phyloP scores from a whole-genome alignment of 2,113 vertebrate species.

The Strix aluco region DNA sequence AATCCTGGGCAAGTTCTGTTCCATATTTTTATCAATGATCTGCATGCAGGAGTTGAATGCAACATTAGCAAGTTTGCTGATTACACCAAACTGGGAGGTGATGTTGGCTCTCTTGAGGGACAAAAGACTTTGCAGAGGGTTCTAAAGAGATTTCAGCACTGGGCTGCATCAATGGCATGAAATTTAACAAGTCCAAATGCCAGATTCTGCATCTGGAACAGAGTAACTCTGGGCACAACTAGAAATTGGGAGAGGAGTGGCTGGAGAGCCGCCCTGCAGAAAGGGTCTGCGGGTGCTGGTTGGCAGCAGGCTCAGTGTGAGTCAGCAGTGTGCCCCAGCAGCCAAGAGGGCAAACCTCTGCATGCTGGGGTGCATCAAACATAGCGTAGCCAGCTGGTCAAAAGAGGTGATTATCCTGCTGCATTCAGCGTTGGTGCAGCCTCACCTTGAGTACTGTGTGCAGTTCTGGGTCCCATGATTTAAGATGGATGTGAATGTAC shows the following conservation, averaged over 20 bases:
- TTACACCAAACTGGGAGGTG: not conserved
- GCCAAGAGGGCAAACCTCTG: not conserved
- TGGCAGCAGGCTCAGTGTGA: not conserved
- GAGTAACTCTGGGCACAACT: not conserved
- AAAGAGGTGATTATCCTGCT: not conserved
- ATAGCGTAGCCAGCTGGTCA: rapidly evolving
- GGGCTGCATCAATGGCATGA: not conserved
- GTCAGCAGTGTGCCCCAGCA: not conserved
- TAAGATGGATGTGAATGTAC: not conserved
- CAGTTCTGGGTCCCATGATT: not conserved
- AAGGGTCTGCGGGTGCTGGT: not conserved
- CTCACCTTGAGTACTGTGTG: not conserved
- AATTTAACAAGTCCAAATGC: not conserved
- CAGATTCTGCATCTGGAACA: not conserved
- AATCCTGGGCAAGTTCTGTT: not conserved
- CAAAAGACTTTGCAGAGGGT: not conserved
- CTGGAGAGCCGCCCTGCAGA: not conserved
- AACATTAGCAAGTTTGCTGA: not conserved
- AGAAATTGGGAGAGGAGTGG: not conserved
- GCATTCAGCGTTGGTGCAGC: rapidly evolving
- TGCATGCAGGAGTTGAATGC: not conserved
- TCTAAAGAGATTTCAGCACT: not conserved
- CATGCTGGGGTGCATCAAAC: not conserved
- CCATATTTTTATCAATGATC: not conserved
- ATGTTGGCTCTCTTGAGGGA: not conserved